phyloP scores from a whole-genome alignment of 2,113 vertebrate species.

The Lynx canadensis region DNA sequence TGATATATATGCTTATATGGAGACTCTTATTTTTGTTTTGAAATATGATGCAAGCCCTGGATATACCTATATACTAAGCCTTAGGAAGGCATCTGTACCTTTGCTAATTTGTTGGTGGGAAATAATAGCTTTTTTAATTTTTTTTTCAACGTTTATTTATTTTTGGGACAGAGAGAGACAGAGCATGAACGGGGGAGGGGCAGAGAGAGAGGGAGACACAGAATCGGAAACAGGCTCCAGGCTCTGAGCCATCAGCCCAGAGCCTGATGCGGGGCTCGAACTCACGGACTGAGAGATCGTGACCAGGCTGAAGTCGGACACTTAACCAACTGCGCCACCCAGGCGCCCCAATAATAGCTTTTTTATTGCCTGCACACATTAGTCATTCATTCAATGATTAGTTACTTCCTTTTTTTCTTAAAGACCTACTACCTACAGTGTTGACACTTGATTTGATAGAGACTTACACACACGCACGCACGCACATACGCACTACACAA shows the following conservation, averaged over 20 bases:
- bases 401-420: background rate
- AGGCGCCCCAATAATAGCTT: background rate
- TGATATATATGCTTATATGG: background rate
- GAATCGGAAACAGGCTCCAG: too few species aligned
- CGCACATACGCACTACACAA: background rate
- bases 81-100: background rate
- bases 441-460: background rate
- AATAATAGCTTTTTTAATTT: background rate
- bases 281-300: too few species aligned
- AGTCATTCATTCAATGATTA: background rate
- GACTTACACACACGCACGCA: background rate
- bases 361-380: background rate
- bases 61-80: background rate
- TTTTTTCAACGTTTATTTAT: too few species aligned
- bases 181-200: too few species aligned
- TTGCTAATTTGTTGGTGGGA: background rate
- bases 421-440: background rate
- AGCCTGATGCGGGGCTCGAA: too few species aligned
- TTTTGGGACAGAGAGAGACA: too few species aligned
- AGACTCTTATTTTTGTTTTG: background rate
- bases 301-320: too few species aligned
- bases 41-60: background rate
- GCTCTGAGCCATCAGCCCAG: too few species aligned
- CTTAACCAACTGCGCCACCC: too few species aligned
- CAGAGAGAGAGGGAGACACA: too few species aligned